Conservation (phyloP, 2,113 vertebrate genomes). For the Rhipidura dahli region DNA sequence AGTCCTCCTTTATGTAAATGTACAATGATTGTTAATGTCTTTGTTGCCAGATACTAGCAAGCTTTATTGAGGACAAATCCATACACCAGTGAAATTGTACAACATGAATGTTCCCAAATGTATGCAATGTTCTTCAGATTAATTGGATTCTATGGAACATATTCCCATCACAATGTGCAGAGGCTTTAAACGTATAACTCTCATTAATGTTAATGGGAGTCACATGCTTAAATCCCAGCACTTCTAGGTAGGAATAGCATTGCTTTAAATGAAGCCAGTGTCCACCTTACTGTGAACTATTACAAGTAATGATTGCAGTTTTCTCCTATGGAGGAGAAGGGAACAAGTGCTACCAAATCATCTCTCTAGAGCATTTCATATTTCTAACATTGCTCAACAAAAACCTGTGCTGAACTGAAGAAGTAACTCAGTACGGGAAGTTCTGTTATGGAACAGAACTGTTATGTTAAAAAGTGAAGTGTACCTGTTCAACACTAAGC, state of each 20-base stretch:
- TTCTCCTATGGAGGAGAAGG: neutral
- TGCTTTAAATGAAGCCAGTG: neutral
- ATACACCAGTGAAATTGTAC: neutral
- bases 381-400: neutral
- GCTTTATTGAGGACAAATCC: slow-evolving; percentile 52
- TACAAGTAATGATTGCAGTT: neutral
- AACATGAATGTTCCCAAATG: slow-evolving; percentile 27
- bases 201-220: neutral
- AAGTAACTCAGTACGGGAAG: neutral
- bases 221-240: neutral
- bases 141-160: neutral
- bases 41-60: slow-evolving; percentile 15
- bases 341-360: neutral
- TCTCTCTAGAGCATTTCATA: neutral
- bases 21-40: slow-evolving; percentile 45
- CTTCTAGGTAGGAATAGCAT: neutral
- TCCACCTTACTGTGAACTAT: neutral
- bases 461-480: neutral
- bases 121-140: slow-evolving; percentile 21
- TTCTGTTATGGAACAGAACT: too few relatives aligned
- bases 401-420: neutral
- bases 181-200: neutral
- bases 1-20: slow-evolving; percentile 50
- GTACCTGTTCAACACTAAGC: neutral
- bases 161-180: neutral